Evolutionary conservation across 1,140 invertebrate genomes (phyloP), one percentile per base, ranked within the genome.

Genomic region (Heliconius hewitsoni): DNA sequence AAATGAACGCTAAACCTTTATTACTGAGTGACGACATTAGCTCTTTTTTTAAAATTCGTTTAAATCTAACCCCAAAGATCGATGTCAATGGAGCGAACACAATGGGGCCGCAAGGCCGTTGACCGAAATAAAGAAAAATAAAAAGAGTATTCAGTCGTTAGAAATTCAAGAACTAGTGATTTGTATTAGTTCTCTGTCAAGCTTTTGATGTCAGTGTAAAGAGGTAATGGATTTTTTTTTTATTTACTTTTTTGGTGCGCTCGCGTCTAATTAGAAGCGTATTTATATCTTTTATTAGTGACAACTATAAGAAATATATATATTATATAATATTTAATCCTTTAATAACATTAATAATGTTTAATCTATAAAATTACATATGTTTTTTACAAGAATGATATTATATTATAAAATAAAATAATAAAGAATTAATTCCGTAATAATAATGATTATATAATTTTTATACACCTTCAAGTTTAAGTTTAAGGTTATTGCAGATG

Each of bases 61-160:
- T 77, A 83, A 78, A 80, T 84, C 83, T 89, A 91, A 90, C 88
- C 89, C 90, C 85, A 89, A 84, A 83, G 81, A 90, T 89, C 81
- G 86, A 89, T 92, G 87, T 92, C 89, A 92, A 87, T 92, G 88
- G 90, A 90, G 80, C 87, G 82, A 42, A 75, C 81, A 90, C 87
- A 90, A 90, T 91, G 86, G 88, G 86, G 87, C 85, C 85, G 85
- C 76, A 86, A 87, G 91, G 91, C 84, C 91, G 84, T 91, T 93
- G 91, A 92, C 92, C 90, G 90, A 90, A 89, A 89, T 89, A 52
- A 52, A 92, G 11, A 16, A 90, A 92, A 90, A 89, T 81, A 87
- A 86, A 87, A 85, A 87, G 82, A 76, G 73, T 84, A 87, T 81
- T 77, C 81, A 79, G 84, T 85, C 79, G 84, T 84, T 87, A 87